These are phyloP conservation scores for Drosophila fuyamai DNA, from an alignment of 1,140 invertebrate species.

Conservation along the genomic window DNA sequence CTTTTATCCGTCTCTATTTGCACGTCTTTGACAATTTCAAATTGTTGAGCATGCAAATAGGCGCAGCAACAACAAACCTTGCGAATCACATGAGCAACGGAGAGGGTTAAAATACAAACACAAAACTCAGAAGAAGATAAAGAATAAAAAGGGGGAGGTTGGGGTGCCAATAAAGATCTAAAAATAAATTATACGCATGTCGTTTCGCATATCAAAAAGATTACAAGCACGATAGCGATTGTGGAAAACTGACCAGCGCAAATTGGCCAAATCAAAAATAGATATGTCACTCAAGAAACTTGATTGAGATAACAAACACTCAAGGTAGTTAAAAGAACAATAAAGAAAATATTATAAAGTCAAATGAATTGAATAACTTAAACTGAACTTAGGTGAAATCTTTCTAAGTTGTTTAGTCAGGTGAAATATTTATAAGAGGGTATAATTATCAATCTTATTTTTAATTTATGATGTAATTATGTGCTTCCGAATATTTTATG, in stretches of 20 bases:
- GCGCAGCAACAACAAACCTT: slow-evolving; percentile 37
- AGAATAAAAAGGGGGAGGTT: background rate
- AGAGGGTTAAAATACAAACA: slow-evolving; percentile 5
- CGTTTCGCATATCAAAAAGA: slow-evolving; percentile 20
- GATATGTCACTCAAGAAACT: background rate
- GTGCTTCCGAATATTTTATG: too few relatives aligned
- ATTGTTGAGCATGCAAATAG: slow-evolving; percentile 52
- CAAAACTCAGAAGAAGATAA: background rate
- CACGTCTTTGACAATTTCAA: slow-evolving; percentile 41
- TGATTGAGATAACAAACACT: background rate
- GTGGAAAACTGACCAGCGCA: slow-evolving; percentile 36
- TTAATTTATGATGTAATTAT: too few relatives aligned
- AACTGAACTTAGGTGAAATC: too few relatives aligned
- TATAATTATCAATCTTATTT: too few relatives aligned
- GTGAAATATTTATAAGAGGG: too few relatives aligned
- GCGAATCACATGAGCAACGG: background rate
- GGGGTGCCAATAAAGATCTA: slow-evolving; percentile 15
- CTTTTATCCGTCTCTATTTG: slow-evolving; percentile 34
- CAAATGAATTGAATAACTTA: too few relatives aligned
- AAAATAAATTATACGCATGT: slow-evolving; percentile 25
- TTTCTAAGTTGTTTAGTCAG: too few relatives aligned
- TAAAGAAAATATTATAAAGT: too few relatives aligned
- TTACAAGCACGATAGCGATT: slow-evolving; percentile 5
- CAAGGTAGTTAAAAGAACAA: too few relatives aligned
- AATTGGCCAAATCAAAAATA: background rate